phyloP scores from a whole-genome alignment of 2,888 invertebrate genomes.

The Pristionchus maxplancki region DNA sequence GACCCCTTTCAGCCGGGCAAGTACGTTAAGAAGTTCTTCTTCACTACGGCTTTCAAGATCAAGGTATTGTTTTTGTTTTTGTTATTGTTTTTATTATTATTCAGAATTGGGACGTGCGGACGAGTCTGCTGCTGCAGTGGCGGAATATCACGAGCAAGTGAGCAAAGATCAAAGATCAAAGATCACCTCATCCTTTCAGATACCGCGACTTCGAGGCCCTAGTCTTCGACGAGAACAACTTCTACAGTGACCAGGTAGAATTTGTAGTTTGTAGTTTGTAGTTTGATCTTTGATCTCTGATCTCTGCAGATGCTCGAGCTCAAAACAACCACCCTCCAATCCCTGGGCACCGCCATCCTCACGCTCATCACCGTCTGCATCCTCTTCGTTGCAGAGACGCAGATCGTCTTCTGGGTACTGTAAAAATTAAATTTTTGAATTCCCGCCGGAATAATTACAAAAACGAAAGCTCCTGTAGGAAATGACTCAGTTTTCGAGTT shows the following conservation, averaged over 20 bases:
- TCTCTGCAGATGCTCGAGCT: slow-evolving; percentile 68
- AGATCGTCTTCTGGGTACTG: slow-evolving; percentile 76
- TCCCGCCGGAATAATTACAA: not conserved
- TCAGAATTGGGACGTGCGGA: slow-evolving; percentile 75
- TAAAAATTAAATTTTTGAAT: not conserved
- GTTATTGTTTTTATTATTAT: too few species aligned
- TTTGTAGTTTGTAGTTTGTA: not conserved
- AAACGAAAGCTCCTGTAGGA: not conserved
- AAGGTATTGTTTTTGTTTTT: too few species aligned
- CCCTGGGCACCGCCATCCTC: slow-evolving; percentile 76
- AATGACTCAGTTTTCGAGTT: not conserved
- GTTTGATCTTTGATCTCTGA: slow-evolving; percentile 18
- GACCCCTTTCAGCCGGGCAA: slow-evolving; percentile 62
- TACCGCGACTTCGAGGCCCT: slow-evolving; percentile 76
- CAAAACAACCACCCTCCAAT: slow-evolving; percentile 73
- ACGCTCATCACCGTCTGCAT: slow-evolving; percentile 73
- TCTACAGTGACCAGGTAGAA: slow-evolving; percentile 74
- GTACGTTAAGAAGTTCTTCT: slow-evolving; percentile 75
- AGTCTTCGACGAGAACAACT: slow-evolving; percentile 77
- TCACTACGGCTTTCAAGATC: slow-evolving; percentile 76
- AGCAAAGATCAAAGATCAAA: not conserved
- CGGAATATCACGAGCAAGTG: slow-evolving; percentile 70
- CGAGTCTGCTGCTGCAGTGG: slow-evolving; percentile 73
- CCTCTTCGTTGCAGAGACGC: slow-evolving; percentile 75
- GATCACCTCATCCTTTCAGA: not conserved